Conservation (phyloP, 1,140 invertebrate genomes). For the Dendrolimus punctatus region DNA sequence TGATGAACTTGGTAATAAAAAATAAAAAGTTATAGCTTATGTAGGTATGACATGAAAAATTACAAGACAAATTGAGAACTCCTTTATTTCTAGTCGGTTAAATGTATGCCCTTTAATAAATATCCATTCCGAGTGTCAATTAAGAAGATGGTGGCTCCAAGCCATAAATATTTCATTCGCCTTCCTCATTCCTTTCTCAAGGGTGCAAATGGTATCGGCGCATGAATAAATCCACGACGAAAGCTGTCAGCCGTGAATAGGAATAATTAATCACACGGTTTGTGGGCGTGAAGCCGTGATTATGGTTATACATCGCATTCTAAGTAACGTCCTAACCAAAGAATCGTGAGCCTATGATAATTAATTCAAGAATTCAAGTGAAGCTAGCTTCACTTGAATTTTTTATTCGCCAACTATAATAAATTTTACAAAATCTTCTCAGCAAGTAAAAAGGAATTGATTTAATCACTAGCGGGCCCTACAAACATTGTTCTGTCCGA, state of each 20-base stretch:
- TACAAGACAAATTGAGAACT: no score
- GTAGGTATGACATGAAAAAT: no score
- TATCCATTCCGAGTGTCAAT: constrained; percentile 2
- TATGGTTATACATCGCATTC: neutral
- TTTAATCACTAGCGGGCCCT: no score
- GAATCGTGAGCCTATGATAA: no score
- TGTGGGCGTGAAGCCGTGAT: neutral
- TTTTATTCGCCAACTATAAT: no score
- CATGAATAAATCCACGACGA: constrained; percentile 13
- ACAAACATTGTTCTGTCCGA: no score
- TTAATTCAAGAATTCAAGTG: no score
- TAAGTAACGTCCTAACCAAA: no score
- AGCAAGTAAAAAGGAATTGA: no score
- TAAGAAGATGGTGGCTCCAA: constrained; percentile 4
- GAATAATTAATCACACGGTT: constrained; percentile 10
- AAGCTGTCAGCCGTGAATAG: constrained; percentile 21
- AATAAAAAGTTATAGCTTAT: neutral
- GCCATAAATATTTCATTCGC: constrained; percentile 7
- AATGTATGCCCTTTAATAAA: neutral
- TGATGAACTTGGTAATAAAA: no score
- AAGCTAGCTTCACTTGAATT: no score
- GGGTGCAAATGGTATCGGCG: neutral
- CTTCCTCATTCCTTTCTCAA: constrained; percentile 19
- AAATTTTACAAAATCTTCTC: no score
- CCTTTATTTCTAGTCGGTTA: neutral